Evolutionary conservation across 1,140 invertebrate genomes (phyloP), one percentile per base, ranked within the genome.

Genomic region (Trachelipus rathkii): DNA sequence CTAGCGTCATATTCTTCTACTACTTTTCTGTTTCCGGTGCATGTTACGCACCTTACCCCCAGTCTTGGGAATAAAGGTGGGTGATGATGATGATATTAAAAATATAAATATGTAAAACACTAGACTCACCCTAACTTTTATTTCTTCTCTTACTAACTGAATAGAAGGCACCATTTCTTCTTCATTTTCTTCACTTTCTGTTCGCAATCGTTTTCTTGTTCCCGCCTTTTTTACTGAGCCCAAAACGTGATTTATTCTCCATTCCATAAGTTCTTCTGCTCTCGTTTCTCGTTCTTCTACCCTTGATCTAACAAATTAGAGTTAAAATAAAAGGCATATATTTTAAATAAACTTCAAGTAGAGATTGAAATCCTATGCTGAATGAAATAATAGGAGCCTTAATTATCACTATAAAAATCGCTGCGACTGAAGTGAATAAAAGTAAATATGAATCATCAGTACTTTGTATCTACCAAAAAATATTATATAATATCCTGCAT

Each of bases 121-220:
- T 60, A 13, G 19, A 60, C 50, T 60, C 11, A 60, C 50, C 50
- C 19, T 60, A 3, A 60, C 50, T 60, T 60, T 60, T 13, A 60
- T 60, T 60, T 60, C 50, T 8, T 60, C 50, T 19, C 50, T 60
- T 13, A 8, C 50, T 60, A 60, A 60, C 8, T 4, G 19, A 60
- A 60, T 60, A 60, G 50, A 60, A 19, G 50, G 50, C 4, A 60
- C 50, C 50, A 60, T 60, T 60, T 60, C 50, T 50, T 50, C 46
- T 60, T 60, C 50, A 60, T 3, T 60, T 60, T 60, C 50, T 15
- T 60, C 50, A 60, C 50, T 60, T 13, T 60, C 50, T 19, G 50
- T 13, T 60, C 50, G 11, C 50, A 13, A 15, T 19, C 50, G 11
- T 19, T 60, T 60, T 19, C 50, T 60, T 19, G 50, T 15, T 60